Conservation (phyloP, 2,888 invertebrate genomes). For the Spicauda simplicius region DNA sequence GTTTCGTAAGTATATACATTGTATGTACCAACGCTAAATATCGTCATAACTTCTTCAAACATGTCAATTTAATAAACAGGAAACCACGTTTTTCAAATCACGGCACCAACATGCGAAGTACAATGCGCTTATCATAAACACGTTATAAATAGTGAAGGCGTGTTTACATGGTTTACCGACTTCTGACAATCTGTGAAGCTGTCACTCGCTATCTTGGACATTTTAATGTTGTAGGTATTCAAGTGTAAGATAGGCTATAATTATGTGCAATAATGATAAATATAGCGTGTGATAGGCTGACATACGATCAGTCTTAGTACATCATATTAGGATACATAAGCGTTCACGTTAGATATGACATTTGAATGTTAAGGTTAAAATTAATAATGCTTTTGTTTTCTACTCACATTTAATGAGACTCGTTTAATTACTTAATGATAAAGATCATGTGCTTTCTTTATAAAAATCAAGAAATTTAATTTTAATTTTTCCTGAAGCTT, state of each 20-base stretch:
- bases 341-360: not conserved
- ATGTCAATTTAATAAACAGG: not conserved
- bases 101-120: not conserved
- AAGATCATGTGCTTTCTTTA: not conserved
- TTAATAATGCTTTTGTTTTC: not conserved
- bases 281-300: slow-evolving; percentile 4
- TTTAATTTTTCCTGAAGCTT: no score
- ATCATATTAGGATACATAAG: not conserved
- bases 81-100: not conserved
- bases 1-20: no score
- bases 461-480: not conserved
- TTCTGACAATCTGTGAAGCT: slow-evolving; percentile 20
- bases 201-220: slow-evolving; percentile 20
- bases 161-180: slow-evolving; percentile 27
- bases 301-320: not conserved
- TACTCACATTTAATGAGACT: not conserved
- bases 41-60: not conserved
- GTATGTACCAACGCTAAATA: no score
- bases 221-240: not conserved
- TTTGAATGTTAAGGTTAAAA: not conserved
- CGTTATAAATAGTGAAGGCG: slow-evolving; percentile 24
- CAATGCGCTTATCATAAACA: slow-evolving; percentile 5
- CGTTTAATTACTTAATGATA: not conserved
- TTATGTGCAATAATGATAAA: slow-evolving; percentile 4
- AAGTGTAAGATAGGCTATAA: slow-evolving; percentile 1